Evolutionary conservation across 2,888 invertebrate species (phyloP), one percentile per base, ranked within the genome.

Genomic region (Melinopterus prodromus): DNA sequence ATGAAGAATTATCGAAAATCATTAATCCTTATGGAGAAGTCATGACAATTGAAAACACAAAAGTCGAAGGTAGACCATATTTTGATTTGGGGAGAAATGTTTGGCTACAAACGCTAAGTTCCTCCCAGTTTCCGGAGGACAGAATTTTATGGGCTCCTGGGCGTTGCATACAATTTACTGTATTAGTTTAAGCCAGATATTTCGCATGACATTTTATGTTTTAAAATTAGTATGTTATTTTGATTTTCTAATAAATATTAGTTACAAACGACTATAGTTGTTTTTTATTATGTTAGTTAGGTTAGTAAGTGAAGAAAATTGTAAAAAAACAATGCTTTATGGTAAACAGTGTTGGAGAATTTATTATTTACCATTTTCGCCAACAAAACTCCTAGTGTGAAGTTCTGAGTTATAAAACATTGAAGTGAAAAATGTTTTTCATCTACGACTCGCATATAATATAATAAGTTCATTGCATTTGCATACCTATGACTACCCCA

Each of bases 171-270:
- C 6, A 74, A 36, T n/a, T 74, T 26, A 6, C 35, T 74, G 15
- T 74, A 7, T 7, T 14, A 53, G 53, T 53, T 9, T 53, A 53
- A 53, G 26, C 2, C 53, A 9, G 12, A 12, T 53, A 53, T 53
- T 38, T 53, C 26, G 2, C 26, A 26, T 36, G n/a, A 0, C 6
- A 26, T 26, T 26, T 74, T 74, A 72, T 74, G 74, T 74, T 74
- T 16, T n/a, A 15, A 71, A 71, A 15, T n/a, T 26, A 4, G 15
- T 26, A 6, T 37, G 15, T 69, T 70, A 70, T 16, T 77, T 37
- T 12, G 37, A 70, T 36, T 70, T 77, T 71, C 36, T 16, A 71
- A 12, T 37, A 36, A 71, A 71, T 78, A 12, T 70, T 2, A 77
- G 26, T 26, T 26, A 26, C 26, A 26, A 26, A 26, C 26, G 3